A percentile compares a stretch with the other conserved stretches of the same genome.
phyloP scores from a whole-genome alignment of 2,113 vertebrate species.

The Bettongia penicillata region DNA sequence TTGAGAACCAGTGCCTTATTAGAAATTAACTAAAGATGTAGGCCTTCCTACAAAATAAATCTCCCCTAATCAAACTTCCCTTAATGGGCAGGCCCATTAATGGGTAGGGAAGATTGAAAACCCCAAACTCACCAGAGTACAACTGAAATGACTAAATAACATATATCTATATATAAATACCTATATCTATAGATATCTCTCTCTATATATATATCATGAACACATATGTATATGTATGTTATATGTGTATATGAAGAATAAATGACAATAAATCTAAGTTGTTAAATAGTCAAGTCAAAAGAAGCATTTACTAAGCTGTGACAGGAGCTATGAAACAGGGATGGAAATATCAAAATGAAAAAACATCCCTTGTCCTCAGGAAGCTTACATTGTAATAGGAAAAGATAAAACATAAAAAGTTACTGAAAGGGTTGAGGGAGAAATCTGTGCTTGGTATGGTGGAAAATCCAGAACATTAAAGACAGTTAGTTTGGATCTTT shows the following conservation, averaged over 20 bases:
- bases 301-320: not conserved
- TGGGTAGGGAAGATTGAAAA: too few species aligned
- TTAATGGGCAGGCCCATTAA: too few species aligned
- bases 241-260: not conserved
- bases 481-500: not conserved
- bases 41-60: too few species aligned
- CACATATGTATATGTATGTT: not conserved
- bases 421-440: not conserved
- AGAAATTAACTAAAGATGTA: too few species aligned
- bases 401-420: not conserved
- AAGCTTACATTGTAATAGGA: not conserved
- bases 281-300: not conserved
- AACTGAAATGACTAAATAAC: too few species aligned
- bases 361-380: not conserved
- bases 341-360: not conserved
- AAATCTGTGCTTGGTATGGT: not conserved
- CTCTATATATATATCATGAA: not conserved
- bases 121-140: too few species aligned
- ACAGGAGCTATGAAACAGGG: too few species aligned
- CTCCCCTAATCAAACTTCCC: too few species aligned
- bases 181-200: too few species aligned
- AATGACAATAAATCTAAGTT: not conserved
- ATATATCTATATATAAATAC: too few species aligned
- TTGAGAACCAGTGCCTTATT: too few species aligned
- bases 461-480: not conserved